Conservation (phyloP, 2,113 vertebrate genomes). For the Oplegnathus fasciatus region DNA sequence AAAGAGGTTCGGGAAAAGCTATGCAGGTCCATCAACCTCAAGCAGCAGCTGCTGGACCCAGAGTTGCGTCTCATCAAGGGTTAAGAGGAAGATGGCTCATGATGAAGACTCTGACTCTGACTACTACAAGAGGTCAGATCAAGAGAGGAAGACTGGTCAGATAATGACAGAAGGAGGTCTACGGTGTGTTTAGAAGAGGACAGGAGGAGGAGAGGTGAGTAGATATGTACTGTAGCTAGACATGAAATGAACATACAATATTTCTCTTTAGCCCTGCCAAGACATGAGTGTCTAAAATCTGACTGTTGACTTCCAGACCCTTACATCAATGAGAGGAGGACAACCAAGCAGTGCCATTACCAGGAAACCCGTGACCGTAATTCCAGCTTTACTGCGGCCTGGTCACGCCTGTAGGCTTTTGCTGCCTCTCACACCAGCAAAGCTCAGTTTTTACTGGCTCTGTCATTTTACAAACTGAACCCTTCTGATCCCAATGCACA, state of each 20-base stretch:
- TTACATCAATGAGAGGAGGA: background rate
- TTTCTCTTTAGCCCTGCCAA: background rate
- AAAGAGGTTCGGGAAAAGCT: background rate
- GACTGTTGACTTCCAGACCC: background rate
- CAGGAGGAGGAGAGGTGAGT: background rate
- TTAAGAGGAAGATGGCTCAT: background rate
- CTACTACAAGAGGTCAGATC: too few species aligned
- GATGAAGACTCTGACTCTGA: too few species aligned
- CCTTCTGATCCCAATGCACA: too few species aligned
- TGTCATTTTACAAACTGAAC: background rate
- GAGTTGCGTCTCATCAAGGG: background rate
- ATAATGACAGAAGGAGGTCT: background rate
- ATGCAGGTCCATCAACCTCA: too few species aligned
- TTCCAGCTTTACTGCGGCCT: background rate
- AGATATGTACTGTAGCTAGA: background rate
- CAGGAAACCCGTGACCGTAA: background rate
- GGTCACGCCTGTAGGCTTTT: background rate
- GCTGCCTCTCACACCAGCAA: background rate
- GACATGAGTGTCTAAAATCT: background rate
- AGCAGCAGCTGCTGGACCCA: background rate
- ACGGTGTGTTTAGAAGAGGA: background rate
- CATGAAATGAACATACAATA: background rate
- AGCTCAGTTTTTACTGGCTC: background rate
- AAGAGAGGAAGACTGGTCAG: background rate
- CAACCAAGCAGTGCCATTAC: background rate